Evolutionary conservation across 1,140 invertebrate species (phyloP).

Genomic region (Drosophila sechellia): DNA sequence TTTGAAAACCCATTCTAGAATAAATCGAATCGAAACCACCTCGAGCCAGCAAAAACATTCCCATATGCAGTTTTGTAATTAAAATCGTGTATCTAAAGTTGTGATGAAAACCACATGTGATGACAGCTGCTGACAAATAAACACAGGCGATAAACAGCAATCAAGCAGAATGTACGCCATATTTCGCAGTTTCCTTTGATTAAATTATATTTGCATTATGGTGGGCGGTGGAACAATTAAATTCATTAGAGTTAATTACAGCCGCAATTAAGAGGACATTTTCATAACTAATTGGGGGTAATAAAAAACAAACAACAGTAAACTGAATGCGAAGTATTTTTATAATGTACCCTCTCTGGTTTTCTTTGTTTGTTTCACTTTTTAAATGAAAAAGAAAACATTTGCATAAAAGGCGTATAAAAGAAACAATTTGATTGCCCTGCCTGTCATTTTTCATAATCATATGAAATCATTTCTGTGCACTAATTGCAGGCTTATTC

Average conservation of each 20-base stretch:
- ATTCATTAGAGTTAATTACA: constrained; percentile 74
- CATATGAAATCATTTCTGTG: constrained; percentile 3
- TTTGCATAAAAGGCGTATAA: constrained; percentile 27
- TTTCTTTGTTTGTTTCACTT: constrained; percentile 43
- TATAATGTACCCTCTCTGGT: constrained; percentile 43
- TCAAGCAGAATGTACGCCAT: constrained; percentile 27
- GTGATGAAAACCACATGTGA: constrained; percentile 46
- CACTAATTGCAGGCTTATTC: too few species aligned
- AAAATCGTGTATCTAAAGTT: constrained; percentile 21
- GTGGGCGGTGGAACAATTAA: constrained; percentile 53
- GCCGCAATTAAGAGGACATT: constrained; percentile 69
- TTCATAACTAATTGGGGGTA: constrained; percentile 68
- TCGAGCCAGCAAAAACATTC: not conserved
- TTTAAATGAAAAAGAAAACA: constrained; percentile 36
- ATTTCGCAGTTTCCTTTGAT: constrained; percentile 57
- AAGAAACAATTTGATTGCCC: not conserved
- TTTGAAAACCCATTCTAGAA: not conserved
- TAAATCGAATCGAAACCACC: not conserved
- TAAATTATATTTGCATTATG: constrained; percentile 54
- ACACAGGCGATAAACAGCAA: constrained; percentile 24
- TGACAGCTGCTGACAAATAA: constrained; percentile 65
- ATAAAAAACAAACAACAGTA: constrained; percentile 24
- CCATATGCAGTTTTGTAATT: constrained; percentile 22
- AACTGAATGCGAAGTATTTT: constrained; percentile 43
- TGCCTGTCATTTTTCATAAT: not conserved